Evolutionary conservation across 2,888 invertebrate genomes (phyloP).

Genomic region (Xanthorhoe designata): DNA sequence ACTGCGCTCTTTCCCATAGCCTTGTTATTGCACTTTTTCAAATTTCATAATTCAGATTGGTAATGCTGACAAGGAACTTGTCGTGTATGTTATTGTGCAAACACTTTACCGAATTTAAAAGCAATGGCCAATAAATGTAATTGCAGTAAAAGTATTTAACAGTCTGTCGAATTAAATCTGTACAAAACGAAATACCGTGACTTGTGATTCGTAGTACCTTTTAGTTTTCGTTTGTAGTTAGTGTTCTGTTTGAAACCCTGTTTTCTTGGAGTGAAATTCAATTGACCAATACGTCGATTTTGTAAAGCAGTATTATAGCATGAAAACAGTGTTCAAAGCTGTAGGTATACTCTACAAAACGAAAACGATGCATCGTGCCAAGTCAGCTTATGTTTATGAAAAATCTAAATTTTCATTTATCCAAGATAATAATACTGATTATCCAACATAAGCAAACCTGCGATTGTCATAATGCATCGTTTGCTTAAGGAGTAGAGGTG

Average conservation of each 20-base stretch:
- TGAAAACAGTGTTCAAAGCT: too few species aligned
- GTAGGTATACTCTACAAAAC: too few species aligned
- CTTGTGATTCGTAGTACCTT: conserved; percentile 69
- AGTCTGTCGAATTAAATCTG: conserved; percentile 85
- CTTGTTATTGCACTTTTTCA: conserved; percentile 33
- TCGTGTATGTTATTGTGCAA: conserved; percentile 56
- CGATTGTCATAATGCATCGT: too few species aligned
- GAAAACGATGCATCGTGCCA: too few species aligned
- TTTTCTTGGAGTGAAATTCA: not conserved
- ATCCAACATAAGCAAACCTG: too few species aligned
- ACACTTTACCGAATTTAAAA: conserved; percentile 76
- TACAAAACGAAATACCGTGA: conserved; percentile 79
- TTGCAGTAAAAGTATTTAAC: conserved; percentile 82
- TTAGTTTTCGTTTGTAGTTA: conserved; percentile 47
- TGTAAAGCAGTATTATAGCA: not conserved
- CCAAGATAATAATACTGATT: too few species aligned
- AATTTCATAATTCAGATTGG: conserved; percentile 36
- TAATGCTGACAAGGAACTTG: conserved; percentile 40
- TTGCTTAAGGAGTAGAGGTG: too few species aligned
- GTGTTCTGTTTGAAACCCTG: conserved; percentile 36
- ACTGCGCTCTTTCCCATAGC: conserved; percentile 23
- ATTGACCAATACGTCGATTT: not conserved
- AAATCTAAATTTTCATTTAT: too few species aligned
- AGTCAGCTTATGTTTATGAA: too few species aligned
- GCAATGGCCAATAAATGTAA: conserved; percentile 77